Percentiles rank a stretch among this genome's conserved stretches.
These are phyloP conservation scores for Poicephalus gulielmi DNA, from an alignment of 2,113 vertebrate genomes.

Conservation along the genomic window DNA sequence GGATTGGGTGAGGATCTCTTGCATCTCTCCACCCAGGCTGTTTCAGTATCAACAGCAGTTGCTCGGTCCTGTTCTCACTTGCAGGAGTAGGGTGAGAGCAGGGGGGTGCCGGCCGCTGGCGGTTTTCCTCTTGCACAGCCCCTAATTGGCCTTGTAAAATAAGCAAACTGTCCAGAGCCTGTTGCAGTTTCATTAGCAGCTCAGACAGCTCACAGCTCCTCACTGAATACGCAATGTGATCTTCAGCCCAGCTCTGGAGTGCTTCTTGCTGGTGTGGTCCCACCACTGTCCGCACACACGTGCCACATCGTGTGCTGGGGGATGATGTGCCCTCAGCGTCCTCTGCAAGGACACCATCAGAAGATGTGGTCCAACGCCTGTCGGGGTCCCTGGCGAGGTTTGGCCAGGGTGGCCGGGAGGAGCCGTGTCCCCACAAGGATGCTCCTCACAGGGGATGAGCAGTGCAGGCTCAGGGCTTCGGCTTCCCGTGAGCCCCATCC, in stretches of 20 bases:
- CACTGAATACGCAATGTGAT: neutral
- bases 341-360: neutral
- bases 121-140: neutral
- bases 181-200: neutral
- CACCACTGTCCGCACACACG: accelerated
- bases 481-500: neutral
- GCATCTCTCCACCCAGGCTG: accelerated
- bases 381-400: accelerated
- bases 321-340: neutral
- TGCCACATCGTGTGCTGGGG: accelerated
- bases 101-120: neutral
- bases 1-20: accelerated
- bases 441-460: neutral
- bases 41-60: accelerated
- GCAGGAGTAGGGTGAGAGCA: neutral
- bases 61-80: neutral
- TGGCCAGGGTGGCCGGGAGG: accelerated
- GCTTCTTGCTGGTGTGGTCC: neutral
- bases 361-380: accelerated
- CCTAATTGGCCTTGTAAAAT: neutral
- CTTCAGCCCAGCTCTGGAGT: neutral
- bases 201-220: neutral
- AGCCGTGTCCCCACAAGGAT: neutral
- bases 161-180: neutral
- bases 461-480: accelerated